Evolutionary conservation across 2,888 invertebrate species (phyloP), one percentile per base, ranked within the genome.

Genomic region (Oxytorus armatus): DNA sequence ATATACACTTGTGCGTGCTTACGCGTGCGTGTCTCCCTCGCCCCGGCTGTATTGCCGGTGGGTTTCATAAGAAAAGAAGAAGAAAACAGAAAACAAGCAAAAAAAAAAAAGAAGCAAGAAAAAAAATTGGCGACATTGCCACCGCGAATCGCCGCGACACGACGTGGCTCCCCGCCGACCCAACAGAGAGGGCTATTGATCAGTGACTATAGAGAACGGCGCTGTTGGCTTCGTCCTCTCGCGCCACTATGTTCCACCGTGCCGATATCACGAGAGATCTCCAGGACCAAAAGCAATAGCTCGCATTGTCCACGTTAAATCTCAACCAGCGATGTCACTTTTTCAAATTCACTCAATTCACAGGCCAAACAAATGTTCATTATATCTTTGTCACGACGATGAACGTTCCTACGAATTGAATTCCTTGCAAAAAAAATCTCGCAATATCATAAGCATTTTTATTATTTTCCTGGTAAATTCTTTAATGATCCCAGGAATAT

Each of bases 61-160:
- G 44, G 29, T 75, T 55, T 63, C 70, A 33, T 29, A 53, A 11
- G 11, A 39, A 7, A 53, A 68, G 10, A 66, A 66, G n/a, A 23
- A 21, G n/a, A 11, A 11, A 39, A 7, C 44, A 68, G 10, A 66
- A 66, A 16, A 23, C 14, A 47, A 10, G 29, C 18, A 47, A 55
- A 65, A 70, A 76, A 53, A 18, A 61, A 49, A 51, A 84, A 85
- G 66, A 76, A 53, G 14, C 55, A 49, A 51, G 84, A 85, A 85
- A 83, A 88, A 87, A 85, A 86, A 86, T 86, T 85, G 83, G 85
- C 87, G 87, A 88, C 88, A 88, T 88, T 85, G 87, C 86, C 86
- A 86, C 85, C 86, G 86, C 86, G 84, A 74, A 75, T 82, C 85
- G 85, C 83, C 85, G 84, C 85, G 47, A 74, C 88, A 85, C 86